phyloP scores from a whole-genome alignment of 2,797 vertebrate species.

The Sebastes iracundus region DNA sequence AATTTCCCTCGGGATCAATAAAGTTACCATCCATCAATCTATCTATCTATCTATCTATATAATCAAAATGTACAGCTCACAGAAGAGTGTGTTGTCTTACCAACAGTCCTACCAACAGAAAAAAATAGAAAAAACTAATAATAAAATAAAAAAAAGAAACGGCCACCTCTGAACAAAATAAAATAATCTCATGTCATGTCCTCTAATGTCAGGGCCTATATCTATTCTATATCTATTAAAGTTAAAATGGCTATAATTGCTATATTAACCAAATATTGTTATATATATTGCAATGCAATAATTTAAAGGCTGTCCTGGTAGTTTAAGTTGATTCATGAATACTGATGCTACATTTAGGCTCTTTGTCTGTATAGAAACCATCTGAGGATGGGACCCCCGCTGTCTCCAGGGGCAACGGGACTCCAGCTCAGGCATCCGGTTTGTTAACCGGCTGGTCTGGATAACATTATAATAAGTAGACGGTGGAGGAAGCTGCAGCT shows the following conservation, averaged over 20 bases:
- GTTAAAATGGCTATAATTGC: no score
- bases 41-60: no score
- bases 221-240: no score
- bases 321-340: constrained; percentile 47
- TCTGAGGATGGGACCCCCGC: constrained; percentile 45
- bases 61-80: no score
- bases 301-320: background rate
- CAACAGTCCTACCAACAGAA: no score
- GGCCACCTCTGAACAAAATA: background rate
- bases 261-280: no score
- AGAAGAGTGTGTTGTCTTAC: no score
- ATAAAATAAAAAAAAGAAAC: background rate
- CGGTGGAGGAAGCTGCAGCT: constrained; percentile 10
- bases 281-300: background rate
- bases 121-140: no score
- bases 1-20: no score
- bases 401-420: constrained; percentile 76
- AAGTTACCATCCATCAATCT: no score
- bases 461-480: constrained; percentile 37
- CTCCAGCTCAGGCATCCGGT: constrained; percentile 65
- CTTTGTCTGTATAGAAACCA: constrained; percentile 52
- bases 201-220: no score
- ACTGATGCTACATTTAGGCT: constrained; percentile 42
- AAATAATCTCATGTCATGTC: no score
- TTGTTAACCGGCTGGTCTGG: constrained; percentile 46